phyloP scores from a whole-genome alignment of 1,140 invertebrate species.

The Sitobion miscanthi region DNA sequence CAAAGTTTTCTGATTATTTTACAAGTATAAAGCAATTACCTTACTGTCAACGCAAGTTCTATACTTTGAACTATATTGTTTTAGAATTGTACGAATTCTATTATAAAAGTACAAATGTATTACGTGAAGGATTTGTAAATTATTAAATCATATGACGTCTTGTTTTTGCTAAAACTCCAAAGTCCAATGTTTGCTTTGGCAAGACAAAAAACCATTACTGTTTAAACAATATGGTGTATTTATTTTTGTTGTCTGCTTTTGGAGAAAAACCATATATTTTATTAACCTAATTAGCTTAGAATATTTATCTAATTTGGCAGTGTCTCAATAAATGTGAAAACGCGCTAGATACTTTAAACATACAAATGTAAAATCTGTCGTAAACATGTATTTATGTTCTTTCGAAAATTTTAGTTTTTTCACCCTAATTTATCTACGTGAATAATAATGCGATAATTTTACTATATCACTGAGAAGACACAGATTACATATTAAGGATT shows the following conservation, averaged over 20 bases:
- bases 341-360: not conserved
- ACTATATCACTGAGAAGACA: not conserved
- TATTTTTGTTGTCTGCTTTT: not conserved
- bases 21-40: not conserved
- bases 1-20: not conserved
- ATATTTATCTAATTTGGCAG: not conserved
- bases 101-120: not conserved
- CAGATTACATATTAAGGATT: not conserved
- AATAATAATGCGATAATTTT: not conserved
- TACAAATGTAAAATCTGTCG: not conserved
- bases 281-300: not conserved
- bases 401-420: not conserved
- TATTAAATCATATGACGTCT: not conserved
- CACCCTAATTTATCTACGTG: not conserved
- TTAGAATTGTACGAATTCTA: constrained; percentile 2
- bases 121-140: not conserved
- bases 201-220: not conserved
- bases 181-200: not conserved
- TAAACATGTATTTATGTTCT: not conserved
- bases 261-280: not conserved
- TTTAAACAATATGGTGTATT: not conserved
- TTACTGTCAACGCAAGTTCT: not conserved
- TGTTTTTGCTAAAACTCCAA: not conserved
- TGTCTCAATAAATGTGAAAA: not conserved
- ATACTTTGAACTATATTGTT: not conserved